These are phyloP conservation scores for Siphamia tubifer DNA, from an alignment of 2,113 vertebrate species.

Conservation along the genomic window DNA sequence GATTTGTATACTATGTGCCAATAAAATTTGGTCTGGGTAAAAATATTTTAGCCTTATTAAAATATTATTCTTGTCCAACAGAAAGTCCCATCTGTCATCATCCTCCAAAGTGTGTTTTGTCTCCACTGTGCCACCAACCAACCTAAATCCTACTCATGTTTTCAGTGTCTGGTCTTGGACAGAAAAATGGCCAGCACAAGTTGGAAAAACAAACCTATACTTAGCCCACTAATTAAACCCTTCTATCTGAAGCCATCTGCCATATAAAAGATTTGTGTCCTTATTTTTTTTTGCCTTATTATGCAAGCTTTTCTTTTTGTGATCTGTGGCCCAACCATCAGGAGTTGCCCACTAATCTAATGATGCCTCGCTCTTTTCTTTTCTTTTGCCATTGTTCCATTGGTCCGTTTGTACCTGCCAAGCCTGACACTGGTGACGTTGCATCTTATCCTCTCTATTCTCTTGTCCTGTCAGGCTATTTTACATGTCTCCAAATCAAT, in stretches of 20 bases:
- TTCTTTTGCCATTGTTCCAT: conserved; percentile 4
- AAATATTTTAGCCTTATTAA: too few species aligned
- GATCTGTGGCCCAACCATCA: conserved; percentile 5
- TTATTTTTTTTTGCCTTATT: too few species aligned
- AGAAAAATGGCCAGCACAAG: background rate
- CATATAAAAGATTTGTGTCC: too few species aligned
- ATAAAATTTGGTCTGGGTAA: too few species aligned
- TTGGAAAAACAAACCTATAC: too few species aligned
- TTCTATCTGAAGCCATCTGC: too few species aligned
- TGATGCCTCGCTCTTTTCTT: conserved; percentile 1
- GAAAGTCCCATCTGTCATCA: conserved; percentile 15
- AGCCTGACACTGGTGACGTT: background rate
- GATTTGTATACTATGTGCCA: too few species aligned
- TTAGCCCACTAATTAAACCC: background rate
- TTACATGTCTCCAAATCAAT: conserved; percentile 20
- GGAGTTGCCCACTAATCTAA: conserved; percentile 8
- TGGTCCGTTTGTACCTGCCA: conserved; percentile 2
- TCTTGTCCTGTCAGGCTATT: background rate
- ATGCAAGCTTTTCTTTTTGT: background rate
- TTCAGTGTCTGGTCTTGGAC: background rate
- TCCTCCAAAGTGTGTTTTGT: conserved; percentile 31
- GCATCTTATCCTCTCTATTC: background rate
- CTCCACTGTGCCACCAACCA: conserved; percentile 18
- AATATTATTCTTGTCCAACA: too few species aligned
- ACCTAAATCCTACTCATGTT: conserved; percentile 35